Percentiles rank a stretch among this genome's conserved stretches.
phyloP scores from a whole-genome alignment of 2,888 invertebrate species.

The Lasioglossum figueresi region DNA sequence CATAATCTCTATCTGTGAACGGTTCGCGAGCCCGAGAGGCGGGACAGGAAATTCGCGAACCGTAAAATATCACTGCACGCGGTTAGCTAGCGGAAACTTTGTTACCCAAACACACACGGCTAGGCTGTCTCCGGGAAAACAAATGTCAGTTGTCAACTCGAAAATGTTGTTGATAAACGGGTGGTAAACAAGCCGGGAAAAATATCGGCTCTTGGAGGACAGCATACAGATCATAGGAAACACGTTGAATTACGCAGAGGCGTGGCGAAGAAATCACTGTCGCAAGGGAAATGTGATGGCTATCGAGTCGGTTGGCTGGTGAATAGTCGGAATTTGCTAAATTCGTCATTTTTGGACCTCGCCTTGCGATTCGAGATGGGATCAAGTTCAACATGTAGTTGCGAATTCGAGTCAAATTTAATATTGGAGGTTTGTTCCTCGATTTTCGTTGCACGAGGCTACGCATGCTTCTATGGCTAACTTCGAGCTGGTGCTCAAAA shows the following conservation, averaged over 20 bases:
- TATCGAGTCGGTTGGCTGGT: conserved; percentile 43
- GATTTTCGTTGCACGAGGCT: background rate
- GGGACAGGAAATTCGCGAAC: conserved; percentile 50
- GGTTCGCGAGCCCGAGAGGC: conserved; percentile 25
- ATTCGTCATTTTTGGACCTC: conserved; percentile 21
- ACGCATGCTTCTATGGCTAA: no score
- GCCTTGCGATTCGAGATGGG: background rate
- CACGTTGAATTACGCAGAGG: conserved; percentile 9
- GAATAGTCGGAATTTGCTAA: conserved; percentile 51
- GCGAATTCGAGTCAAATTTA: background rate
- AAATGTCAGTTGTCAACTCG: background rate
- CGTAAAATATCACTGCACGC: conserved; percentile 60
- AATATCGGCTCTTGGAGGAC: background rate
- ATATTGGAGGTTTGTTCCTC: background rate
- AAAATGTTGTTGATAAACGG: conserved; percentile 2
- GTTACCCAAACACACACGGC: background rate
- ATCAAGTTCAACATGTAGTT: background rate
- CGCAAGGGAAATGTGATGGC: conserved; percentile 31
- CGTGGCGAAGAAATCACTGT: conserved; percentile 9
- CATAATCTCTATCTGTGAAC: conserved; percentile 42
- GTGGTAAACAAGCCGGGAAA: background rate
- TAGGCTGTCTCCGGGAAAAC: background rate
- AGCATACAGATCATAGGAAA: background rate
- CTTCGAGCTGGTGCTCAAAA: no score
- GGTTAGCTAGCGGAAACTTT: conserved; percentile 16